Evolutionary conservation across 2,113 vertebrate genomes (phyloP), one percentile per base, ranked within the genome.

Genomic region (Microcebus lehilahytsara): DNA sequence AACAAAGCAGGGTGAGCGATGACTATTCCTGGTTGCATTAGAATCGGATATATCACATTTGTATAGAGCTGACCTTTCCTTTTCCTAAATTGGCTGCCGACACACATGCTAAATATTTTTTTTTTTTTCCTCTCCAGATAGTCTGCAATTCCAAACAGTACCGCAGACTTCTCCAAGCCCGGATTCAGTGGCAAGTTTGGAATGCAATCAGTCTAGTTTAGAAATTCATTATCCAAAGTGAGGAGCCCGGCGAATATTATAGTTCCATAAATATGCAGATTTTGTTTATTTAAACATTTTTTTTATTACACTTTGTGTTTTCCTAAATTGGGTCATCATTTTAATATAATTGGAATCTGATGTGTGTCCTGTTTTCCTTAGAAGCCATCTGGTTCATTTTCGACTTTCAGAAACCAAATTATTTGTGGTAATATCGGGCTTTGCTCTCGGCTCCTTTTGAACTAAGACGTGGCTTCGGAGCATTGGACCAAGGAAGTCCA

Each of bases 301-400:
- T 89, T 97, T 98, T 96, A 98, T 97, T 95, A 96, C 97, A 96
- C 97, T 97, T 97, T 96, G 96, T 98, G 97, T 97, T 96, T 98
- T 88, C 97, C 97, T 95, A 97, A 98, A 97, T 97, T 97, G 96
- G 98, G 98, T 97, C 98, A 97, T 98, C 97, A 96, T 98, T 98
- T 97, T 98, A 97, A 97, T 98, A 97, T 97, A 96, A 97, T 97
- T 98, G 98, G 98, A 97, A 97, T 97, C 97, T 83, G 97, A 97
- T 96, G 92, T 97, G 96, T 97, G 97, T 97, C 98, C 97, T 98
- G 98, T 98, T 98, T 98, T 96, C 90, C 94, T 97, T 97, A 96
- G 97, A 97, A 98, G 96, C 97, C 98, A 98, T 97, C 97, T 97
- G 98, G 97, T 97, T 97, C 93, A 74, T 95, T 98, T 97, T 97